Conservation (phyloP, 2,113 vertebrate species). For the Ciconia stormi region DNA sequence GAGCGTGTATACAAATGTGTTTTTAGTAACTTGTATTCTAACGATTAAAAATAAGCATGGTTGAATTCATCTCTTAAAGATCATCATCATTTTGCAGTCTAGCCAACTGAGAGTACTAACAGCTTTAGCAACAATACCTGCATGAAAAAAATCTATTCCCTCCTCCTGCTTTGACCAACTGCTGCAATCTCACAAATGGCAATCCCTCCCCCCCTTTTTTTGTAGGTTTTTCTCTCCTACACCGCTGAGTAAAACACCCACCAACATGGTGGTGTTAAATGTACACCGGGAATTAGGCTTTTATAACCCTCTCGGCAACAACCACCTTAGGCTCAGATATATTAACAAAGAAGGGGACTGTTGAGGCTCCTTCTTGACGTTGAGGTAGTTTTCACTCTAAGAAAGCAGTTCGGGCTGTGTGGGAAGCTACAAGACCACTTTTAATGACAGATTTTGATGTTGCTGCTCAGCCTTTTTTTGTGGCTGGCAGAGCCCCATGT, state of each 20-base stretch:
- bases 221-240: not conserved
- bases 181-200: not conserved
- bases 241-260: not conserved
- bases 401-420: not conserved
- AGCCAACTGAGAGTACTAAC: not conserved
- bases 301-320: not conserved
- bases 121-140: not conserved
- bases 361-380: accelerated
- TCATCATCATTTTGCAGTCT: not conserved
- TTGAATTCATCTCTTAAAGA: not conserved
- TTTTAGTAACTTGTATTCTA: not conserved
- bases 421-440: not conserved
- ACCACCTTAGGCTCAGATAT: not conserved
- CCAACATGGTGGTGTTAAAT: not conserved
- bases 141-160: not conserved
- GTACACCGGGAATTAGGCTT: accelerated
- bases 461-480: not conserved
- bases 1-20: not conserved
- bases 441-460: not conserved
- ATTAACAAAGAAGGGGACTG: not conserved
- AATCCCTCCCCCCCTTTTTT: not conserved
- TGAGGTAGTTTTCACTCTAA: not conserved
- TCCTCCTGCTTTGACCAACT: not conserved
- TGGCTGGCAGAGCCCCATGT: not conserved
- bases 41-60: not conserved